Conservation (phyloP, 2,797 vertebrate genomes). For the Erpetoichthys calabaricus region DNA sequence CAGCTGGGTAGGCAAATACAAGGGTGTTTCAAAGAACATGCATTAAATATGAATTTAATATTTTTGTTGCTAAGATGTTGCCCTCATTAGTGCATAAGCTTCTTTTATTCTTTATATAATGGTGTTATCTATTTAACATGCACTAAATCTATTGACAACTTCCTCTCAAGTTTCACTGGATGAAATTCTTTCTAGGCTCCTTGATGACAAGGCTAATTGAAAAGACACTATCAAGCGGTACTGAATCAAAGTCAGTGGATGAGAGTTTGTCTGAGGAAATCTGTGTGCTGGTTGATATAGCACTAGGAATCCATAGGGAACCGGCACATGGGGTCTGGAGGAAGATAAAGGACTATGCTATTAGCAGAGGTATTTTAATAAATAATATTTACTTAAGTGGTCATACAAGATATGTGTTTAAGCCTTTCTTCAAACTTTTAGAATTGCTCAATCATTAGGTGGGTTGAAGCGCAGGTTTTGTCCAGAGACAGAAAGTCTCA, state of each 20-base stretch:
- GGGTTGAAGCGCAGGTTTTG: no score
- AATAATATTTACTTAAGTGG: not conserved
- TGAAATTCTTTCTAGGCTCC: conserved; percentile 30
- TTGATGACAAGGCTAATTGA: conserved; percentile 50
- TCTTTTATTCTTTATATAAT: no score
- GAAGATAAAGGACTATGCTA: conserved; percentile 58
- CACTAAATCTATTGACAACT: no score
- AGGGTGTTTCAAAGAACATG: no score
- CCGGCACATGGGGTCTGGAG: conserved; percentile 45
- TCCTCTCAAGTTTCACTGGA: no score
- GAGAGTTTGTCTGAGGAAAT: conserved; percentile 46
- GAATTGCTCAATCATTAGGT: no score
- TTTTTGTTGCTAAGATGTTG: no score
- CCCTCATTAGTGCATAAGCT: no score
- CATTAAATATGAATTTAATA: no score
- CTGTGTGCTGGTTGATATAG: conserved; percentile 47
- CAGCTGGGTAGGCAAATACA: conserved; percentile 45
- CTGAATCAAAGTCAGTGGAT: conserved; percentile 43
- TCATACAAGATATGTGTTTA: not conserved
- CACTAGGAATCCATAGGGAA: conserved; percentile 47
- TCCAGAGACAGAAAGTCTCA: no score
- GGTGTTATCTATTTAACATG: no score
- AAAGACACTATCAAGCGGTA: conserved; percentile 42
- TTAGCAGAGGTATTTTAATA: conserved; percentile 39
- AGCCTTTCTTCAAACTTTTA: no score